Evolutionary conservation across 1,140 invertebrate species (phyloP).

Genomic region (Melitaea cinxia): DNA sequence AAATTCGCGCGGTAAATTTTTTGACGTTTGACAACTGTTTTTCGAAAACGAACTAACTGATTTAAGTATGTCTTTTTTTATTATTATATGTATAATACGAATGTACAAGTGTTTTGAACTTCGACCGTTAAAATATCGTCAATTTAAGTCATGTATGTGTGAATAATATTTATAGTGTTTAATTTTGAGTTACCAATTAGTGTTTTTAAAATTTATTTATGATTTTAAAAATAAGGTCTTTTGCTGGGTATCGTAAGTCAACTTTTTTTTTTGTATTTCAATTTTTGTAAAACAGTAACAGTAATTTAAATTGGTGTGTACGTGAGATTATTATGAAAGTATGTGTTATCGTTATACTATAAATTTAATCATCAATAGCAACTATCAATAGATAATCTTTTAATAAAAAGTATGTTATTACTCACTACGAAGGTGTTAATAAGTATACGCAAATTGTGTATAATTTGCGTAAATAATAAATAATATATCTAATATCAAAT

Average conservation of each 20-base stretch:
- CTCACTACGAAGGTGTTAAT: no score
- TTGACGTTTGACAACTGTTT: conserved; percentile 26
- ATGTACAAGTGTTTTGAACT: conserved; percentile 35
- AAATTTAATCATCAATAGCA: conserved; percentile 4
- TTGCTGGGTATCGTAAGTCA: not conserved
- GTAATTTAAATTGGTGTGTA: conserved; percentile 2
- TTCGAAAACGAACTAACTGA: conserved; percentile 43
- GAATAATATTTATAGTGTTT: no score
- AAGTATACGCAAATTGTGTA: no score
- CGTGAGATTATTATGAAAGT: conserved; percentile 20
- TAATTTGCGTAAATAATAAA: no score
- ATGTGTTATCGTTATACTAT: conserved; percentile 19
- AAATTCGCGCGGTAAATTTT: conserved; percentile 22
- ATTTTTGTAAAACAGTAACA: not conserved
- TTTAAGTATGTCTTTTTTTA: conserved; percentile 69
- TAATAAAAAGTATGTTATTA: conserved; percentile 15
- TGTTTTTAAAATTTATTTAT: not conserved
- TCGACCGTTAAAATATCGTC: conserved; percentile 48
- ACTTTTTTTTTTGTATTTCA: not conserved
- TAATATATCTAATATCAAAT: no score
- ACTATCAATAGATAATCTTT: conserved; percentile 27
- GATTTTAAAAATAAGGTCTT: not conserved
- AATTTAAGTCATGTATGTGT: no score
- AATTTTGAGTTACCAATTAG: no score
- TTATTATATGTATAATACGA: conserved; percentile 38